Evolutionary conservation across 2,113 vertebrate genomes (phyloP).

Genomic region (Neomonachus schauinslandi): DNA sequence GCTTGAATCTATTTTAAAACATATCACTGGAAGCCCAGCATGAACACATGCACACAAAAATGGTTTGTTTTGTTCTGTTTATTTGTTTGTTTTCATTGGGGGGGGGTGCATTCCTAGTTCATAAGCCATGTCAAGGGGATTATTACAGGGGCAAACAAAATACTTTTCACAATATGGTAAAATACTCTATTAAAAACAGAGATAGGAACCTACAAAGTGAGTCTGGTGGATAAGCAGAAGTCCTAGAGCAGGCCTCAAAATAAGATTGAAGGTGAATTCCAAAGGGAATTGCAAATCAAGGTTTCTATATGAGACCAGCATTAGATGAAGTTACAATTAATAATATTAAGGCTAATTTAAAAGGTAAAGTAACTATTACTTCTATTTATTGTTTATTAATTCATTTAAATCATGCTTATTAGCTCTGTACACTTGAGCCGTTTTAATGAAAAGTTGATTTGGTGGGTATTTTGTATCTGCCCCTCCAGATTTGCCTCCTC

Average conservation of each 20-base stretch:
- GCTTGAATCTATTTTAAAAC: conserved; percentile 23
- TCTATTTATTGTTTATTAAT: neutral
- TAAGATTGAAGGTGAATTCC: neutral
- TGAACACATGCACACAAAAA: neutral
- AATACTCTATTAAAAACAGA: neutral
- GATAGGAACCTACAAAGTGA: neutral
- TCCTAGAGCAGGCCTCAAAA: neutral
- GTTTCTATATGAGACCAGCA: neutral
- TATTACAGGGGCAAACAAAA: neutral
- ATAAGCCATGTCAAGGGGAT: neutral
- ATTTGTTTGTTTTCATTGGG: neutral
- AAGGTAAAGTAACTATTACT: neutral
- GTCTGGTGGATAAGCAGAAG: neutral
- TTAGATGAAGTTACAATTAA: neutral
- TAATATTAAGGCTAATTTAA: neutral
- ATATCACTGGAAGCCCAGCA: neutral
- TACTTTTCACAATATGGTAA: neutral
- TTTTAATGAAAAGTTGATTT: neutral
- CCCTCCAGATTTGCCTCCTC: neutral
- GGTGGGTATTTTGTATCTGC: neutral
- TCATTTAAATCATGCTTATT: neutral
- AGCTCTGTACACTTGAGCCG: neutral
- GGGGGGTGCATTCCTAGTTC: neutral
- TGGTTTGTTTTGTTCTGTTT: neutral
- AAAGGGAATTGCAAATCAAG: neutral